These are phyloP conservation scores for Temnothorax nylanderi DNA, from an alignment of 1,140 invertebrate species.

Conservation along the genomic window DNA sequence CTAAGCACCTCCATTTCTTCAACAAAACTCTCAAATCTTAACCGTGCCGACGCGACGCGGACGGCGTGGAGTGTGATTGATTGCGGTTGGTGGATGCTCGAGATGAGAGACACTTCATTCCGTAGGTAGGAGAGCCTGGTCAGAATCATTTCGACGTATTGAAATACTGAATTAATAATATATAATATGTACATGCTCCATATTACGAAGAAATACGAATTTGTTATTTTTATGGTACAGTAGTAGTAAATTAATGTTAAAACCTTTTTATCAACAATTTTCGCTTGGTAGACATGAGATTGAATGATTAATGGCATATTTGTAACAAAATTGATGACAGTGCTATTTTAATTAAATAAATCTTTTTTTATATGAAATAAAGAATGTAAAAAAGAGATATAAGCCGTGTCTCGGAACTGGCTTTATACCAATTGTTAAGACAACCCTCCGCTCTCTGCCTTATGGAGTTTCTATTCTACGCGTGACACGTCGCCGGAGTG, in stretches of 20 bases:
- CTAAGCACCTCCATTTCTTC: conserved; percentile 31
- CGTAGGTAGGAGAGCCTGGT: conserved; percentile 57
- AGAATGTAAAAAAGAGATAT: conserved; percentile 34
- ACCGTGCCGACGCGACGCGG: background rate
- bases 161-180: background rate
- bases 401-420: conserved; percentile 10
- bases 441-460: background rate
- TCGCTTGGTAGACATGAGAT: background rate
- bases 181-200: background rate
- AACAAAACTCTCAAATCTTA: conserved; percentile 45
- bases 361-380: background rate
- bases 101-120: conserved; percentile 34
- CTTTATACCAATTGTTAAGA: background rate
- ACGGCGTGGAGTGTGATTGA: conserved; percentile 72
- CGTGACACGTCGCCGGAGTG: conserved; percentile 63
- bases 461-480: conserved; percentile 40
- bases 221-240: background rate
- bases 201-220: background rate
- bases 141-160: background rate
- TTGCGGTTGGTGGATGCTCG: conserved; percentile 72
- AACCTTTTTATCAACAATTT: background rate
- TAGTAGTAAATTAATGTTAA: background rate
- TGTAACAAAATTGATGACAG: background rate
- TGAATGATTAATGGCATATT: background rate
- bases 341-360: background rate